Evolutionary conservation across 2,888 invertebrate genomes (phyloP), one percentile per base, ranked within the genome.

Genomic region (Synanthedon tipuliformis): DNA sequence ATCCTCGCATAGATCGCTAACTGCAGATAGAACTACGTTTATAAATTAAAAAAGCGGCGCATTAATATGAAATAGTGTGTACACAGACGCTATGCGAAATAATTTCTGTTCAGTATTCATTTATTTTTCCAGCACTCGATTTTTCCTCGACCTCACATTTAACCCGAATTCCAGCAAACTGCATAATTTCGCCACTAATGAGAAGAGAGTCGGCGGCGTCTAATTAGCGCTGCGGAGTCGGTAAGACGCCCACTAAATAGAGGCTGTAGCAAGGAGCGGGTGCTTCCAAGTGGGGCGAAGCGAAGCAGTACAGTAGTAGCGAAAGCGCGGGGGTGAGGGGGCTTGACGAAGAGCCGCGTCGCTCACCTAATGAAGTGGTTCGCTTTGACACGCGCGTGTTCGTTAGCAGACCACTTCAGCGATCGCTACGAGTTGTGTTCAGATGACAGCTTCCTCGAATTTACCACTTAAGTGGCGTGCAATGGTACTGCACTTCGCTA

Each of bases 341-440:
- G 61, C 64, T 60, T 61, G 59, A 63, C 61, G 66, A 61, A 65
- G 52, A 53, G 58, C 69, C 72, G 78, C 73, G 71, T 65, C 76
- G 78, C 81, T 84, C 85, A 83, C 78, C 83, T 87, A 87, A 86
- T 87, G 85, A 86, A 87, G 86, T 84, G 84, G 82, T 78, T 83
- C 81, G 83, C 84, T 86, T 86, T 87, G 86, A 85, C 84, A 84
- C 84, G 84, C 84, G 84, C 83, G 82, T 80, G 81, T 86, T 87
- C 85, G 85, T 86, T 86, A 86, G 83, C 84, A 75, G 78, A 83
- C 83, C 82, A 83, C 85, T 86, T 74, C 73, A 80, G 66, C 69
- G 68, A 73, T 76, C 67, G 75, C 74, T 68, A 71, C 78, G 76
- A 76, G 73, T 72, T 76, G 72, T 76, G 80, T 74, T 81, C 83